These are phyloP conservation scores for Manduca sexta DNA, from an alignment of 1,140 invertebrate species.

Conservation along the genomic window DNA sequence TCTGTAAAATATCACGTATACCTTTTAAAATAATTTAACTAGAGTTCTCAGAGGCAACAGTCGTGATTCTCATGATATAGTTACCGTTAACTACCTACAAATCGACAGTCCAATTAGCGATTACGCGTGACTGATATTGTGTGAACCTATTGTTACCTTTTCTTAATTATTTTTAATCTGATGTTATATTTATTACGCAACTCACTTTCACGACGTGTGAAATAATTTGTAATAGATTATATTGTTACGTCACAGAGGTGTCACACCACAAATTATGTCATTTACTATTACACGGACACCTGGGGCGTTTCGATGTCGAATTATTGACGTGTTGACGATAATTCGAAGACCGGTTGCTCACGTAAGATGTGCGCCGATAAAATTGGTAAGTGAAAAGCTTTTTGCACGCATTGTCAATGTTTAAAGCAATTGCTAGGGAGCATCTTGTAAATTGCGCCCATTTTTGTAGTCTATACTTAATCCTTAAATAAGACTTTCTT, in stretches of 20 bases:
- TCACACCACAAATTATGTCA: constrained; percentile 2
- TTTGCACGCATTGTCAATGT: too few species aligned
- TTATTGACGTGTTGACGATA: background rate
- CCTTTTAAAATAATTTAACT: too few species aligned
- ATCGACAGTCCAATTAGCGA: background rate
- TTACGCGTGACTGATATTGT: constrained; percentile 1
- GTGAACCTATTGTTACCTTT: constrained; percentile 7
- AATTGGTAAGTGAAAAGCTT: background rate
- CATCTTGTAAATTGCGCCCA: too few species aligned
- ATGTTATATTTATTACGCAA: constrained; percentile 9
- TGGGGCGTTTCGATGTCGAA: background rate
- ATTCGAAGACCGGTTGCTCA: constrained; percentile 2
- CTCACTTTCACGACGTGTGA: constrained; percentile 12
- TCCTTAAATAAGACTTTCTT: too few species aligned
- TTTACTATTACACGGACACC: constrained; percentile 3
- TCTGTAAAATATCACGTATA: too few species aligned
- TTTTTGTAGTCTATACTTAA: too few species aligned
- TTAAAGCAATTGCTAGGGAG: too few species aligned
- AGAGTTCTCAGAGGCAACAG: too few species aligned
- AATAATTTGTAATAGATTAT: constrained; percentile 10
- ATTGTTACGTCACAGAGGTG: constrained; percentile 13
- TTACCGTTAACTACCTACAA: background rate
- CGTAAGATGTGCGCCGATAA: background rate
- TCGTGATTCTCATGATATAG: too few species aligned
- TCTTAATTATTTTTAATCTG: constrained; percentile 9